A percentile compares a stretch with the other conserved stretches of the same genome.
Evolutionary conservation across 2,797 vertebrate species (phyloP).

Genomic region (Anniella stebbinsi): DNA sequence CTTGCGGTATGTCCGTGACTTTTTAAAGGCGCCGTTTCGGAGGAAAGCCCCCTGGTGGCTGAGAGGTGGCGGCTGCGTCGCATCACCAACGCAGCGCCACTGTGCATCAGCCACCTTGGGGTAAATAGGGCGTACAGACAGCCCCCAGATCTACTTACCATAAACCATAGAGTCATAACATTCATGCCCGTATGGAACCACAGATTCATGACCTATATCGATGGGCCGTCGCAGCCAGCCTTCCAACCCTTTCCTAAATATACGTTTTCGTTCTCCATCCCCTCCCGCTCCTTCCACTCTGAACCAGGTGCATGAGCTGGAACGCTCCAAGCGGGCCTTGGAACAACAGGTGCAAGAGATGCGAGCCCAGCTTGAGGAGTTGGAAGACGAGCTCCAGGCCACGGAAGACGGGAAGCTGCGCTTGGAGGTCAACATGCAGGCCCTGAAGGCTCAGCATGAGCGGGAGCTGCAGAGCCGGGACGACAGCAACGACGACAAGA

Average conservation of each 20-base stretch:
- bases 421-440: conserved; percentile 92
- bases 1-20: no score
- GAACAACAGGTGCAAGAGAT: conserved; percentile 88
- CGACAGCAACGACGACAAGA: conserved; percentile 92
- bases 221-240: background rate
- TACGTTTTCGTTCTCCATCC: background rate
- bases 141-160: no score
- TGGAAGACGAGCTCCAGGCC: conserved; percentile 90
- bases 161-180: no score
- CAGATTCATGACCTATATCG: no score
- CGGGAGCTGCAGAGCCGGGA: conserved; percentile 88
- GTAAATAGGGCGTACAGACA: no score
- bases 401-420: conserved; percentile 90
- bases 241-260: background rate
- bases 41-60: no score
- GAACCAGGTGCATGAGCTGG: conserved; percentile 91
- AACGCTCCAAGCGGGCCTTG: conserved; percentile 83
- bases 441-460: conserved; percentile 92
- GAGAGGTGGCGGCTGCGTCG: no score
- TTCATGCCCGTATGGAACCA: no score
- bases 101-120: no score
- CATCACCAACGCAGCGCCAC: no score
- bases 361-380: conserved; percentile 88
- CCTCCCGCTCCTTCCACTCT: background rate
- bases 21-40: no score